phyloP scores from a whole-genome alignment of 2,113 vertebrate genomes.

The Pelodiscus sinensis region DNA sequence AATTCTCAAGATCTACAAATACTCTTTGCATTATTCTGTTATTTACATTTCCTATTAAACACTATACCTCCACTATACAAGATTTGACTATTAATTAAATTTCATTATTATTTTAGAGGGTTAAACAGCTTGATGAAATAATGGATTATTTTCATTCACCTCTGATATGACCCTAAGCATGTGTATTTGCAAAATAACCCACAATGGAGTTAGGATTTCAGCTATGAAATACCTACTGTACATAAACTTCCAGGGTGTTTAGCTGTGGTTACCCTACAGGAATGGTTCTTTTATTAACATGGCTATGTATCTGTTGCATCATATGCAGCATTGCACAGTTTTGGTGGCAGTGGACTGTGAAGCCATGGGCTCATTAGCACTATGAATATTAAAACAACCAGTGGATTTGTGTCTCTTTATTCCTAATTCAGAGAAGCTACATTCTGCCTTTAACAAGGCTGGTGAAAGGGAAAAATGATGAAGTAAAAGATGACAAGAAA shows the following conservation, averaged over 20 bases:
- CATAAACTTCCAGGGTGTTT: neutral
- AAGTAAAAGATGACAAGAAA: neutral
- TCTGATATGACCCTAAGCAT: neutral
- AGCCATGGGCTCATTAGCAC: neutral
- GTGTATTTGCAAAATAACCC: accelerated
- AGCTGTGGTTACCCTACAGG: neutral
- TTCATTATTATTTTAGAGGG: slow-evolving; percentile 16
- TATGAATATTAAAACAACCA: neutral
- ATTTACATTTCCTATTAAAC: slow-evolving; percentile 59
- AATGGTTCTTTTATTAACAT: neutral
- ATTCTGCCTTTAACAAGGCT: neutral
- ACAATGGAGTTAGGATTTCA: neutral
- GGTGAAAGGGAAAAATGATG: neutral
- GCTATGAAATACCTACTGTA: neutral
- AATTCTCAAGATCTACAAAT: slow-evolving; percentile 65
- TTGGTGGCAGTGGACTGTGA: accelerated
- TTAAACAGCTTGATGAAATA: slow-evolving; percentile 24
- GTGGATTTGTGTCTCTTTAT: neutral
- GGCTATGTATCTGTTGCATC: neutral
- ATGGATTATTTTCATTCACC: neutral
- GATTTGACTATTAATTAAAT: slow-evolving; percentile 63
- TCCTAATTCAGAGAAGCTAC: neutral
- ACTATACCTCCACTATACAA: slow-evolving; percentile 44
- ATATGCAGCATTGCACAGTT: neutral
- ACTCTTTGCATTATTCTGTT: slow-evolving; percentile 66